These are phyloP conservation scores for Sabatieria punctata DNA, from an alignment of 2,888 invertebrate genomes.

Conservation along the genomic window DNA sequence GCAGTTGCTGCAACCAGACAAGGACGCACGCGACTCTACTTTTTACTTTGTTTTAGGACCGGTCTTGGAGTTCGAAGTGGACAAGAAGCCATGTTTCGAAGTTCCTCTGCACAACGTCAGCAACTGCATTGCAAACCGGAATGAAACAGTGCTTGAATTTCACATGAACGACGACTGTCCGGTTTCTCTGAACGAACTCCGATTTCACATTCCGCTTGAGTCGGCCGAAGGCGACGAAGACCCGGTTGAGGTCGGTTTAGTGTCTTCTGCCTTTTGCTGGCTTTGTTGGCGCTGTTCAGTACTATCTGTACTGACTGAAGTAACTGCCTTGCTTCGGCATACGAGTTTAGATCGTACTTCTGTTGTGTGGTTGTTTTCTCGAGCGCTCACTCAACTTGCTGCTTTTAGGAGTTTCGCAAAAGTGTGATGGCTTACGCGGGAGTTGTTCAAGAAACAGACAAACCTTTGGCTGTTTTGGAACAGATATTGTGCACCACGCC, in stretches of 20 bases:
- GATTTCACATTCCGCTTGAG: slow-evolving; percentile 77
- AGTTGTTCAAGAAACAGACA: slow-evolving; percentile 84
- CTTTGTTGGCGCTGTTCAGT: too few species aligned
- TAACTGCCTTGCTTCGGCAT: too few species aligned
- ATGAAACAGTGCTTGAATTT: slow-evolving; percentile 93
- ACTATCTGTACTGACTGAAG: too few species aligned
- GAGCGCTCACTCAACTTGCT: neutral
- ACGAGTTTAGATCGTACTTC: too few species aligned
- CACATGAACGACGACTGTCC: slow-evolving; percentile 77
- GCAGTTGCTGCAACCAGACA: too few species aligned
- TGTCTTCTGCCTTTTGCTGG: neutral
- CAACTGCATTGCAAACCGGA: slow-evolving; percentile 84
- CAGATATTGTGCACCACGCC: slow-evolving; percentile 96
- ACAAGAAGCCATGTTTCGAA: slow-evolving; percentile 45
- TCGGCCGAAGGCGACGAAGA: slow-evolving; percentile 56
- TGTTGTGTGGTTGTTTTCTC: neutral
- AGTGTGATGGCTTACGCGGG: slow-evolving; percentile 93
- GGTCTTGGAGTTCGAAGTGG: slow-evolving; percentile 22
- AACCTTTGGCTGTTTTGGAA: slow-evolving; percentile 86
- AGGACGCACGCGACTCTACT: neutral
- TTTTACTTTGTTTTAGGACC: slow-evolving; percentile 10
- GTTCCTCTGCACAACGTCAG: slow-evolving; percentile 88
- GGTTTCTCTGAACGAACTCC: slow-evolving; percentile 86
- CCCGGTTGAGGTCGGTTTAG: slow-evolving; percentile 48
- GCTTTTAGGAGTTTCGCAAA: slow-evolving; percentile 68